Base-by-base conservation (phyloP, 92 coral and sea anemone species). In the Plumapathes pennacea region DNA sequence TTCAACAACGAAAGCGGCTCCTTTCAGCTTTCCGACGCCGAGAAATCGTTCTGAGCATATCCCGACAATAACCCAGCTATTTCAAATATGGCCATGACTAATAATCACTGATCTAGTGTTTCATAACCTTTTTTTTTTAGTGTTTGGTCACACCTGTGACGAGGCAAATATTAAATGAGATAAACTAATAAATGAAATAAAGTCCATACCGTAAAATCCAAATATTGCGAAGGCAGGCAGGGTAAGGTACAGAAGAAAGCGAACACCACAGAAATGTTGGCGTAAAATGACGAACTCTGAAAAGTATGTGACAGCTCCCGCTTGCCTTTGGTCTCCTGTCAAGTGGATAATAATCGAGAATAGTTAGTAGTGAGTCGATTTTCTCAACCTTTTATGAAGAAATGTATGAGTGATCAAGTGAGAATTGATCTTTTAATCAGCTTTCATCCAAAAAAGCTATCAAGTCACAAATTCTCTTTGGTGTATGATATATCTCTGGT, bases 131-230 rank as follows among this genome's bases (percentile, higher is more conserved):
- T n/a, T n/a, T n/a, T n/a, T n/a, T n/a, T n/a, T n/a, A n/a, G n/a
- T n/a, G n/a, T n/a, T n/a, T n/a, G n/a, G n/a, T n/a, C n/a, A n/a
- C n/a, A n/a, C n/a, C n/a, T n/a, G n/a, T n/a, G n/a, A n/a, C n/a
- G n/a, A n/a, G n/a, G n/a, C n/a, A n/a, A n/a, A n/a, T n/a, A n/a
- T n/a, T n/a, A 48, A 24, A 49, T 31, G n/a, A 47, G 10, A 60
- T 12, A 17, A 20, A 17, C 11, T 14, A 10, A 44, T n/a, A n/a
- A n/a, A n/a, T n/a, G 4, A 5, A 4, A 4, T 11, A 15, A 41
- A 15, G 7, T 34, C 69, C 80, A 33, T 78, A 87, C 96, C 96
- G 89, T 82, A 10, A 87, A 24, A 50, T 87, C 96, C 86, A 89
- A 77, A 56, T 70, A 69, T 30, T 80, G 74, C 2, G 54, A 27